These are phyloP conservation scores for Neogobius melanostomus DNA, from an alignment of 2,113 vertebrate genomes.

Conservation along the genomic window DNA sequence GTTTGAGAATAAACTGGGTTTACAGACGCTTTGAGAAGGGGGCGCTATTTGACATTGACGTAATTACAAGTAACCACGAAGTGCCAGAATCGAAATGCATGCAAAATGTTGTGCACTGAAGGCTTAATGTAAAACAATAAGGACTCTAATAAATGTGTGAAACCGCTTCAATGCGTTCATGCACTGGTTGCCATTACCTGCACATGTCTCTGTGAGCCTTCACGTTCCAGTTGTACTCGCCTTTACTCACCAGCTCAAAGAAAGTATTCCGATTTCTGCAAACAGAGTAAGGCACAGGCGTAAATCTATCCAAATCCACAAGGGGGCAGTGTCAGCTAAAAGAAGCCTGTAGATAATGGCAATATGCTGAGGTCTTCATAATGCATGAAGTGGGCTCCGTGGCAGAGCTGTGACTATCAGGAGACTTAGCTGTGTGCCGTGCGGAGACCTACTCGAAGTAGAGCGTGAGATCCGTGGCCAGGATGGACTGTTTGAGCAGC, in stretches of 20 bases:
- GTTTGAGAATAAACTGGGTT: no score
- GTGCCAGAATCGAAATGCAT: no score
- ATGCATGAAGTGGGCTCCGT: slow-evolving; percentile 15
- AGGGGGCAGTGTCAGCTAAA: slow-evolving; percentile 62
- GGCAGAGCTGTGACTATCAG: neutral
- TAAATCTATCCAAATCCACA: slow-evolving; percentile 56
- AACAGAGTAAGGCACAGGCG: slow-evolving; percentile 10
- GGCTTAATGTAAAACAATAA: no score
- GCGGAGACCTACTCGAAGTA: slow-evolving; percentile 94
- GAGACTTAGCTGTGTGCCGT: neutral
- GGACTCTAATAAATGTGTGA: no score
- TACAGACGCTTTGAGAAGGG: no score
- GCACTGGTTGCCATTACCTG: slow-evolving; percentile 74
- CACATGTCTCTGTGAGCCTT: slow-evolving; percentile 92
- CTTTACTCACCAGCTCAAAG: slow-evolving; percentile 95
- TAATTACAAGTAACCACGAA: no score
- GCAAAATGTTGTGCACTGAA: no score
- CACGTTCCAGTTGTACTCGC: slow-evolving; percentile 93
- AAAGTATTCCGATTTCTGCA: slow-evolving; percentile 90
- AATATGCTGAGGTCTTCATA: slow-evolving; percentile 5
- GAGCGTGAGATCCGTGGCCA: slow-evolving; percentile 97
- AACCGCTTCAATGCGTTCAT: neutral
- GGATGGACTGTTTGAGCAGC: slow-evolving; percentile 96
- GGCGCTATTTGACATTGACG: no score
- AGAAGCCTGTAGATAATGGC: slow-evolving; percentile 12